Conservation (phyloP, 2,888 invertebrate genomes). For the Xanthorhoe designata region DNA sequence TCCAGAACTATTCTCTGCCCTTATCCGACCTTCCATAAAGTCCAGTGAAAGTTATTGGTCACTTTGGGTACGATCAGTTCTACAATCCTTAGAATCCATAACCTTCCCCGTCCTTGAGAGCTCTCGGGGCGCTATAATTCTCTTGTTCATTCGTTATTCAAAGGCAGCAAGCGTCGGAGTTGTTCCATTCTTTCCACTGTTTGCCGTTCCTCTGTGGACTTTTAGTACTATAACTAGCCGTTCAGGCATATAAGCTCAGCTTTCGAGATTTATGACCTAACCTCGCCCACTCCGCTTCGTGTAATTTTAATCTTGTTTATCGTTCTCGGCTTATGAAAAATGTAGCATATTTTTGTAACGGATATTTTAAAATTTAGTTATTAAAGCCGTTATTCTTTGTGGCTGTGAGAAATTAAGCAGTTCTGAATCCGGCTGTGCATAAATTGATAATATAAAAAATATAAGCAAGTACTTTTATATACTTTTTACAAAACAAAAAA, state of each 20-base stretch:
- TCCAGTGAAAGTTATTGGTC: constrained; percentile 22
- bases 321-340: constrained; percentile 50
- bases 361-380: constrained; percentile 49
- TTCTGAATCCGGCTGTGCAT: neutral
- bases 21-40: constrained; percentile 16
- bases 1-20: constrained; percentile 15
- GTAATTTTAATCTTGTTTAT: constrained; percentile 77
- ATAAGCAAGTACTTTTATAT: too few relatives aligned
- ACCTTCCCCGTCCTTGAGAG: constrained; percentile 42
- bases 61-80: constrained; percentile 20
- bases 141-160: constrained; percentile 50
- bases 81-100: constrained; percentile 39
- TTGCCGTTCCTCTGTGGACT: constrained; percentile 46
- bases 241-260: constrained; percentile 45
- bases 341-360: constrained; percentile 43
- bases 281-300: constrained; percentile 54
- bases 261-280: constrained; percentile 60
- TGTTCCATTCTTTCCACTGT: constrained; percentile 50
- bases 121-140: constrained; percentile 42
- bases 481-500: too few relatives aligned
- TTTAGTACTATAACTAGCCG: constrained; percentile 54
- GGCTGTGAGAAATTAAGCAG: neutral
- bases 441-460: too few relatives aligned
- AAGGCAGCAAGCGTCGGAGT: constrained; percentile 37
- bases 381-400: constrained; percentile 45